Percentiles rank a stretch among this genome's conserved stretches.
Conservation (phyloP, 2,113 vertebrate species). For the Heteronetta atricapilla region DNA sequence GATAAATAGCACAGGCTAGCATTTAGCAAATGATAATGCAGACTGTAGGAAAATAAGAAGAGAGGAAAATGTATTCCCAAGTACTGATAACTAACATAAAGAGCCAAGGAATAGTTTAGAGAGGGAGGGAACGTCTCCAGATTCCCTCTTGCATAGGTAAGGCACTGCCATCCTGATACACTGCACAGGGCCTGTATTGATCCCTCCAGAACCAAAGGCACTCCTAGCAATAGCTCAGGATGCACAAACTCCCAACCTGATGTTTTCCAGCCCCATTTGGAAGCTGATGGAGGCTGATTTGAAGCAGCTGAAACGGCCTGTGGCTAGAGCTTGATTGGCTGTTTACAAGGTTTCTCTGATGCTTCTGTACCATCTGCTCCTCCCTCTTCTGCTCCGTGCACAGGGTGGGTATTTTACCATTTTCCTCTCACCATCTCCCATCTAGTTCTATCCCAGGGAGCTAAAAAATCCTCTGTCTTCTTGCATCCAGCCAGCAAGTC, state of each 20-base stretch:
- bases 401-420: background rate
- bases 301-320: constrained; percentile 19
- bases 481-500: background rate
- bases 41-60: background rate
- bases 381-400: background rate
- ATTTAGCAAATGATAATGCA: constrained; percentile 57
- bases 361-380: background rate
- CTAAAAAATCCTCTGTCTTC: background rate
- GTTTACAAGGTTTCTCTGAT: background rate
- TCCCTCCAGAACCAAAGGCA: constrained; percentile 16
- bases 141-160: background rate
- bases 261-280: constrained; percentile 34
- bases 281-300: constrained; percentile 5
- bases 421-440: background rate
- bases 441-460: background rate
- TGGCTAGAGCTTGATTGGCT: background rate
- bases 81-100: constrained; percentile 20
- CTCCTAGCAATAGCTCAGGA: constrained; percentile 44
- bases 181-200: background rate
- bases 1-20: constrained; percentile 51
- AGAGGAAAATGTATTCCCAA: constrained; percentile 44
- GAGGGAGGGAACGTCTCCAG: background rate
- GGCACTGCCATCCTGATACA: background rate
- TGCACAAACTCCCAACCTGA: background rate
- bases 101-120: constrained; percentile 31